Percentiles rank a stretch among this genome's conserved stretches.
Conservation (phyloP, 2,888 invertebrate genomes). For the Noctua janthina region DNA sequence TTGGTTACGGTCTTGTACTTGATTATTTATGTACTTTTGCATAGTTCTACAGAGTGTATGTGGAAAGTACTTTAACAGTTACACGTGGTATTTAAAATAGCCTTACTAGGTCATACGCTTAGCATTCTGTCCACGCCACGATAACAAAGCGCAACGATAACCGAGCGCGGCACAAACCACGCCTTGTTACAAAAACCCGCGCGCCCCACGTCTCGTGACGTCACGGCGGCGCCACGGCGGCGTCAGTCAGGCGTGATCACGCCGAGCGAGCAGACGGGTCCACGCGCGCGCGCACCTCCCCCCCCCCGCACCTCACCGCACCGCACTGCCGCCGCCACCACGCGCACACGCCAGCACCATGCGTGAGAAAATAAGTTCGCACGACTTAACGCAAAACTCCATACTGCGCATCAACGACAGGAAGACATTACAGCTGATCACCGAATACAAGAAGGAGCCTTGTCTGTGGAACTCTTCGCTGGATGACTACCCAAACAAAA, state of each 20-base stretch:
- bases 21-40: background rate
- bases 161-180: slow-evolving; percentile 17
- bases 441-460: slow-evolving; percentile 73
- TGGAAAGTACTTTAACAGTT: background rate
- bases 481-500: slow-evolving; percentile 71
- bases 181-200: slow-evolving; percentile 17
- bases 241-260: slow-evolving; percentile 72
- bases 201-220: slow-evolving; percentile 49
- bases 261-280: slow-evolving; percentile 63
- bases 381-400: slow-evolving; percentile 54
- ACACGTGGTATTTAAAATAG: slow-evolving; percentile 19
- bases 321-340: slow-evolving; percentile 24
- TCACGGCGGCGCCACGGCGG: slow-evolving; percentile 36
- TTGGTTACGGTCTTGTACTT: slow-evolving; percentile 9
- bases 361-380: slow-evolving; percentile 54
- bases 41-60: background rate
- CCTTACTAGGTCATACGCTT: background rate
- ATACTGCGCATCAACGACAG: slow-evolving; percentile 71
- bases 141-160: slow-evolving; percentile 39
- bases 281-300: slow-evolving; percentile 52
- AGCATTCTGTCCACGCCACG: slow-evolving; percentile 36
- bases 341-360: slow-evolving; percentile 39
- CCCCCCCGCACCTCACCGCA: slow-evolving; percentile 10
- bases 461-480: slow-evolving; percentile 76
- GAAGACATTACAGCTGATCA: slow-evolving; percentile 73